A percentile compares a stretch with the other conserved stretches of the same genome.
Evolutionary conservation across 1,140 invertebrate genomes (phyloP).

Genomic region (Drosophila miranda): DNA sequence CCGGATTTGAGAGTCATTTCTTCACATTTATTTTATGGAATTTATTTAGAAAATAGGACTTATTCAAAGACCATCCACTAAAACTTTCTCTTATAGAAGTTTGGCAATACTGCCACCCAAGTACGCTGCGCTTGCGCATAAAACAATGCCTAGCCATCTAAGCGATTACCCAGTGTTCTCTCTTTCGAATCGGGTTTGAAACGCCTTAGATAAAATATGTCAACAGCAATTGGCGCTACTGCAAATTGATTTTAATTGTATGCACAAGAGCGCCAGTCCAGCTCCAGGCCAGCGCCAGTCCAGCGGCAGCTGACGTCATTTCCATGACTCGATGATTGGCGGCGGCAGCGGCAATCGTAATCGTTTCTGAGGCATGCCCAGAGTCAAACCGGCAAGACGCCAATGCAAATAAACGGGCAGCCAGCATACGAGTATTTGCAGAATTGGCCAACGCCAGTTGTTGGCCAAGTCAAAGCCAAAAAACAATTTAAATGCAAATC

Average conservation of each 20-base stretch:
- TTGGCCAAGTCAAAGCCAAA: constrained; percentile 24
- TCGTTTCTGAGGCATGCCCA: constrained; percentile 48
- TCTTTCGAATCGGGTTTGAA: constrained; percentile 21
- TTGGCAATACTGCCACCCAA: neutral
- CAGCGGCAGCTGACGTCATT: constrained; percentile 59
- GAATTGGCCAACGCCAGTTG: constrained; percentile 31
- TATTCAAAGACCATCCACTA: no score
- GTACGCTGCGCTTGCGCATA: constrained; percentile 32
- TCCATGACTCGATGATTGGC: constrained; percentile 28
- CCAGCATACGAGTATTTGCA: constrained; percentile 4
- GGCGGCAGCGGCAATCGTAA: constrained; percentile 10
- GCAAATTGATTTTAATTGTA: constrained; percentile 76
- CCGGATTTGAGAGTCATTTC: no score
- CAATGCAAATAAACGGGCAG: constrained; percentile 59
- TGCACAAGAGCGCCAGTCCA: constrained; percentile 34
- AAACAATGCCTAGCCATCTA: constrained; percentile 4
- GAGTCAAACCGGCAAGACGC: constrained; percentile 40
- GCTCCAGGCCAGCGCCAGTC: neutral
- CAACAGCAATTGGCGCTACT: constrained; percentile 65
- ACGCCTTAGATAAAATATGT: constrained; percentile 69
- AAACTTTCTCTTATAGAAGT: no score
- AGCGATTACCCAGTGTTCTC: constrained; percentile 15
- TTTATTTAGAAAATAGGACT: no score
- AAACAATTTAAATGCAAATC: constrained; percentile 66
- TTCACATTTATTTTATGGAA: no score